A percentile compares a stretch with the other conserved stretches of the same genome.
Conservation (phyloP, 2,113 vertebrate species). For the Petrocephalus microphthalmus region DNA sequence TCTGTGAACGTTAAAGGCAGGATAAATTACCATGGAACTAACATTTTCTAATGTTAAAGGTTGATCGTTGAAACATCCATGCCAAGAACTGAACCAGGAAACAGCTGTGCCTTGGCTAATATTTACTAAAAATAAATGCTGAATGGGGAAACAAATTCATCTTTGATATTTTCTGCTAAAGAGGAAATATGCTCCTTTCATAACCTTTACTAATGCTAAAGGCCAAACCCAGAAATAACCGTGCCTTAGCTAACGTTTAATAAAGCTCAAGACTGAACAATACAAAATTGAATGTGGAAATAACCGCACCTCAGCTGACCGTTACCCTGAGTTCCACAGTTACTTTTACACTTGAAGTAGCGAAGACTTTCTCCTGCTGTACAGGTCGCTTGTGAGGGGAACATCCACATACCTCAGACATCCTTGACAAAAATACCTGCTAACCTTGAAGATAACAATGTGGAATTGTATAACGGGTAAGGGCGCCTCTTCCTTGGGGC, state of each 20-base stretch:
- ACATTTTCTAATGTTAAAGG: no score
- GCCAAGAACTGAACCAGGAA: not conserved
- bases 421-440: slow-evolving; percentile 50
- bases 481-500: slow-evolving; percentile 15
- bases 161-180: no score
- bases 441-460: slow-evolving; percentile 54
- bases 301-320: not conserved
- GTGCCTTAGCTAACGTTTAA: not conserved
- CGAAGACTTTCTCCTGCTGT: not conserved
- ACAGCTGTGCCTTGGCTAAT: not conserved
- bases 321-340: not conserved
- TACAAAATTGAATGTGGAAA: not conserved
- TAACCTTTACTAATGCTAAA: not conserved
- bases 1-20: no score
- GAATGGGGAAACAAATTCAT: no score
- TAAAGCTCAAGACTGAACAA: not conserved
- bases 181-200: no score
- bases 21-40: no score
- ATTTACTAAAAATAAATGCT: not conserved
- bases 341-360: not conserved
- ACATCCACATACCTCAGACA: slow-evolving; percentile 66
- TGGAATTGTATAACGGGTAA: slow-evolving; percentile 77
- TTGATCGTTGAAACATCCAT: no score
- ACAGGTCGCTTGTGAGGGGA: slow-evolving; percentile 90
- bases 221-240: not conserved